A percentile compares a stretch with the other conserved stretches of the same genome.
phyloP scores from a whole-genome alignment of 2,113 vertebrate genomes.

The Crypturellus undulatus region DNA sequence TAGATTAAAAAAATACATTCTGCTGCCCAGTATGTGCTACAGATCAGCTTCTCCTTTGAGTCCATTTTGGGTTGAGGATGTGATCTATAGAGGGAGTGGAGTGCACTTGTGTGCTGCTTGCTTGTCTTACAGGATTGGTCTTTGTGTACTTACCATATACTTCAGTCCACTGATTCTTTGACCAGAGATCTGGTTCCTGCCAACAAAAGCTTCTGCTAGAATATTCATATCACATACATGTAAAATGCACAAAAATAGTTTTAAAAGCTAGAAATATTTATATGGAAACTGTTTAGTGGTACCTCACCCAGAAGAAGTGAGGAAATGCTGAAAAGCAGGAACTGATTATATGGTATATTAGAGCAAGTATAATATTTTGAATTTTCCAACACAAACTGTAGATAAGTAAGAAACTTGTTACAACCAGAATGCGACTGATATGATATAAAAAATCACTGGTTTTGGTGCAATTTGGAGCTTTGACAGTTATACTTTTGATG shows the following conservation, averaged over 20 bases:
- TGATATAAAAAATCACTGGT: background rate
- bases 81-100: background rate
- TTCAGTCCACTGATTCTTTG: background rate
- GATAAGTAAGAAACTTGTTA: background rate
- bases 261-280: background rate
- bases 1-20: background rate
- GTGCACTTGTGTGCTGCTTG: background rate
- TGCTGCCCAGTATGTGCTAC: background rate
- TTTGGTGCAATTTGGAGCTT: background rate
- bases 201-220: background rate
- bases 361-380: background rate
- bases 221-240: background rate
- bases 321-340: background rate
- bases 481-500: constrained; percentile 1
- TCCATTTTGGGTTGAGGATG: background rate
- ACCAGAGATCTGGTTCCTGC: background rate
- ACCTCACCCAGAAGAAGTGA: background rate
- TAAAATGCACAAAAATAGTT: background rate
- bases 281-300: background rate
- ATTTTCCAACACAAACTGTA: background rate
- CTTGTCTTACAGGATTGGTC: background rate
- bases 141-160: background rate
- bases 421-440: background rate
- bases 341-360: background rate
- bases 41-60: background rate